Evolutionary conservation across 2,888 invertebrate genomes (phyloP).

Genomic region (Formica aserva): DNA sequence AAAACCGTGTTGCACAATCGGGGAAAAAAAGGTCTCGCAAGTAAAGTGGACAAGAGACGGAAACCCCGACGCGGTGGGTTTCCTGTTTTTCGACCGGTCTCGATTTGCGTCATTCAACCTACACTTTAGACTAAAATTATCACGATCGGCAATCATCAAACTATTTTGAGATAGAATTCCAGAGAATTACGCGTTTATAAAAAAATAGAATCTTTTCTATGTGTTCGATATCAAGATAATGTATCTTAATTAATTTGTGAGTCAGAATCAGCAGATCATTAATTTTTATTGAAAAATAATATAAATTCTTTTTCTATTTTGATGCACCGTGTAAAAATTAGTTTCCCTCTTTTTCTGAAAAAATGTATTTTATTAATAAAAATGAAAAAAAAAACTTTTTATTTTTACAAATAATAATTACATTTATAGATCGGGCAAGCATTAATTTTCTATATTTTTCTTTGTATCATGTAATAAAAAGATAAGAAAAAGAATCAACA

Average conservation of each 20-base stretch:
- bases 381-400: background rate
- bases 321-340: background rate
- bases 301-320: background rate
- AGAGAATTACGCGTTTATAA: slow-evolving; percentile 29
- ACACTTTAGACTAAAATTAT: slow-evolving; percentile 83
- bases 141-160: slow-evolving; percentile 76
- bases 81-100: slow-evolving; percentile 77
- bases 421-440: background rate
- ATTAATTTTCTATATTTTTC: background rate
- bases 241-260: background rate
- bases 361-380: background rate
- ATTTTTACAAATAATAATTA: background rate
- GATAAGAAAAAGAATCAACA: background rate
- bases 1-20: slow-evolving; percentile 12
- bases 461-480: background rate
- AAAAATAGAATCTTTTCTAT: slow-evolving; percentile 19
- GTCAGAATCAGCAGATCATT: background rate
- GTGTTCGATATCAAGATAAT: background rate
- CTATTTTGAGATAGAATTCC: slow-evolving; percentile 75
- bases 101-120: slow-evolving; percentile 81
- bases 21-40: slow-evolving; percentile 17
- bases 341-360: background rate
- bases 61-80: slow-evolving; percentile 53
- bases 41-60: slow-evolving; percentile 30
- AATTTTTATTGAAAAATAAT: background rate